Percentiles rank a stretch among this genome's conserved stretches.
Evolutionary conservation across 2,113 vertebrate genomes (phyloP).

Genomic region (Albula goreensis): DNA sequence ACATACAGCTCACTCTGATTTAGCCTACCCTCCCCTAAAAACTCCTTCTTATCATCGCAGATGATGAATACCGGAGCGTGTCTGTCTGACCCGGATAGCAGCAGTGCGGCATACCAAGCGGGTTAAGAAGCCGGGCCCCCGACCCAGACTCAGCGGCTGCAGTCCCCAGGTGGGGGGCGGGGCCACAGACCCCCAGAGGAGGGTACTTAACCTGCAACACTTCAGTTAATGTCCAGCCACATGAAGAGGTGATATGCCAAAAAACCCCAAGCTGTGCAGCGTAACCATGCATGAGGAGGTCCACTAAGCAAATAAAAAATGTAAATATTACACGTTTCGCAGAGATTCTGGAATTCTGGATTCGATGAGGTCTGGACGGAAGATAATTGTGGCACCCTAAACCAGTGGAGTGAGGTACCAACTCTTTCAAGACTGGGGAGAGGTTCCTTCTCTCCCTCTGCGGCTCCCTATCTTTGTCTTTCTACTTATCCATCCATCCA

Average conservation of each 20-base stretch:
- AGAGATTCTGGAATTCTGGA: not conserved
- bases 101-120: not conserved
- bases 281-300: not conserved
- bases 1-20: slow-evolving; percentile 11
- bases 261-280: not conserved
- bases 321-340: not conserved
- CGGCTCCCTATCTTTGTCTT: no score
- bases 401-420: not conserved
- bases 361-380: not conserved
- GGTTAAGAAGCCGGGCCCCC: not conserved
- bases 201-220: not conserved
- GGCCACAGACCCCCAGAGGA: not conserved
- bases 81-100: not conserved
- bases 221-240: not conserved
- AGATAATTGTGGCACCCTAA: not conserved
- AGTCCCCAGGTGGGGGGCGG: not conserved
- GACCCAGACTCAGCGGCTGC: not conserved
- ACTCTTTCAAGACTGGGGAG: not conserved
- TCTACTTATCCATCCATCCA: no score
- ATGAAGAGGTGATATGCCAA: not conserved
- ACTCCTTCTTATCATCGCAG: not conserved
- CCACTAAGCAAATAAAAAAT: not conserved
- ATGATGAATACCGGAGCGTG: not conserved
- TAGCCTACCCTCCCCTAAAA: not conserved
- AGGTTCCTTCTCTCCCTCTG: no score